These are phyloP conservation scores for Tribolium castaneum DNA, from an alignment of 1,140 invertebrate genomes.

Conservation along the genomic window DNA sequence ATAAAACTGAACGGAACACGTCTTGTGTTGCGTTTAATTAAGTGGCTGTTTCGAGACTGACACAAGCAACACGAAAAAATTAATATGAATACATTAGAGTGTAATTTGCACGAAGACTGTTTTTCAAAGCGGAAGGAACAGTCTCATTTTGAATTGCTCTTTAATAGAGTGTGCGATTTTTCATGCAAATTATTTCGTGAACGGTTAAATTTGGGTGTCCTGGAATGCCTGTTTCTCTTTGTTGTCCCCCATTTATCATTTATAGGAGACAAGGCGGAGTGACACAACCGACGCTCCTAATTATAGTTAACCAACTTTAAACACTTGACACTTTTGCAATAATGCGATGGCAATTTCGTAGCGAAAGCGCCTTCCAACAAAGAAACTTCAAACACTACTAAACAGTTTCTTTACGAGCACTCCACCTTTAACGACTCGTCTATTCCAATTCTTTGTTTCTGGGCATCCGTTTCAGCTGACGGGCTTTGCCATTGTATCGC, in stretches of 20 bases:
- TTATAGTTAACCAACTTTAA: conserved; percentile 21
- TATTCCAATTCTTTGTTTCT: conserved; percentile 1
- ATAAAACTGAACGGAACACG: not conserved
- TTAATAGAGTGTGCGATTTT: not conserved
- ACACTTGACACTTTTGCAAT: conserved; percentile 25
- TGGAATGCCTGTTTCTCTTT: not conserved
- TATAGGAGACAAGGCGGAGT: not conserved
- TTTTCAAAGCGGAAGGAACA: not conserved
- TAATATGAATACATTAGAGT: not conserved
- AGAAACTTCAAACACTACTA: conserved; percentile 9
- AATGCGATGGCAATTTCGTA: not conserved
- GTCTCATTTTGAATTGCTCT: not conserved
- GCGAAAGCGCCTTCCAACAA: not conserved
- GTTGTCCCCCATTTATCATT: not conserved
- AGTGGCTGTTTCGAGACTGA: not conserved
- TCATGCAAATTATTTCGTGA: not conserved
- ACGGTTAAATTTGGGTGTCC: not conserved
- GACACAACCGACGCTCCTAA: not conserved
- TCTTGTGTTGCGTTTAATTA: not conserved
- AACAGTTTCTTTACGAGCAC: conserved; percentile 14
- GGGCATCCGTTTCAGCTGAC: not conserved
- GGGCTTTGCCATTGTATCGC: not conserved
- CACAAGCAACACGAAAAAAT: not conserved
- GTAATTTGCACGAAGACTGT: not conserved
- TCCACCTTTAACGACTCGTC: not conserved